Conservation (phyloP, 2,113 vertebrate species). For the Carollia perspicillata region DNA sequence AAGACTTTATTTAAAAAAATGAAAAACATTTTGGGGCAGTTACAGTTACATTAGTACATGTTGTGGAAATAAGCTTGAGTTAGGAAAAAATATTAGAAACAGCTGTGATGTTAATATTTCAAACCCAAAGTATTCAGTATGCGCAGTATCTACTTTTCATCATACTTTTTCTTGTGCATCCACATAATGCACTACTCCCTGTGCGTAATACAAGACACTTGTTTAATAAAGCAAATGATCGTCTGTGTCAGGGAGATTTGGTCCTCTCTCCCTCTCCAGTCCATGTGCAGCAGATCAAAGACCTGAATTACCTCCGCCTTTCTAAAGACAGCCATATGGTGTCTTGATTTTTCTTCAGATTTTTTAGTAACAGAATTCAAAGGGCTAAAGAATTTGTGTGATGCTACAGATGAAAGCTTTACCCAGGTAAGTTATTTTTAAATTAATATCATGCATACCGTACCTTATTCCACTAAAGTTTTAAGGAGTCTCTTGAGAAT, state of each 20-base stretch:
- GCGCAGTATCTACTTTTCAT: slow-evolving; percentile 70
- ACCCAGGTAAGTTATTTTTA: slow-evolving; percentile 64
- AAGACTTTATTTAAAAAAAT: slow-evolving; percentile 59
- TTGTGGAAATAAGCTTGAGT: slow-evolving; percentile 70
- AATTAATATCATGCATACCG: slow-evolving; percentile 64
- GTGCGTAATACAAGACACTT: slow-evolving; percentile 77
- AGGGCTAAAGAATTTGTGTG: slow-evolving; percentile 59
- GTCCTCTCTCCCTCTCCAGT: slow-evolving; percentile 53
- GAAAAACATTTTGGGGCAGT: slow-evolving; percentile 66
- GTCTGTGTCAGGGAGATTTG: slow-evolving; percentile 71
- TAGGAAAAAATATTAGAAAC: slow-evolving; percentile 74
- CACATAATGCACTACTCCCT: slow-evolving; percentile 67
- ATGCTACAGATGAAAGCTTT: slow-evolving; percentile 67
- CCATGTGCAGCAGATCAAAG: slow-evolving; percentile 73
- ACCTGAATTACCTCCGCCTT: slow-evolving; percentile 71
- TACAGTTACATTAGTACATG: slow-evolving; percentile 71
- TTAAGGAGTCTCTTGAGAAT: slow-evolving; percentile 19
- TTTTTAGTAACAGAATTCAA: slow-evolving; percentile 66
- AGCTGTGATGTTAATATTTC: slow-evolving; percentile 71
- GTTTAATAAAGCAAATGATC: slow-evolving; percentile 75
- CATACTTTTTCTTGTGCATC: slow-evolving; percentile 60
- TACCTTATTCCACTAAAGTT: slow-evolving; percentile 46
- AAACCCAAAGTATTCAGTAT: slow-evolving; percentile 46
- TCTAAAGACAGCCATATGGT: slow-evolving; percentile 72
- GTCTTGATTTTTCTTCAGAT: slow-evolving; percentile 66